phyloP scores from a whole-genome alignment of 2,797 vertebrate genomes.

The Channa striata region DNA sequence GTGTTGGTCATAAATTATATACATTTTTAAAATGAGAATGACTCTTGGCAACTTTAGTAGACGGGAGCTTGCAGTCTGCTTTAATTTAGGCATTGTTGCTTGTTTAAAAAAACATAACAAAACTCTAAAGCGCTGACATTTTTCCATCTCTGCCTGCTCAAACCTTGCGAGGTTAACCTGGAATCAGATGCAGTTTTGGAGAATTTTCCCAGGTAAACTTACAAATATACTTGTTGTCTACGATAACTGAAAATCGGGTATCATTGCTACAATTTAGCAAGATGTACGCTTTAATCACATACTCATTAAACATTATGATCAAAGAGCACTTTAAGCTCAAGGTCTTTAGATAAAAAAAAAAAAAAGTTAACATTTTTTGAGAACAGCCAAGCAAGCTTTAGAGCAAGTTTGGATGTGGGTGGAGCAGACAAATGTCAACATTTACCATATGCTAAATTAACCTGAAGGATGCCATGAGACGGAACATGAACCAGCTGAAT shows the following conservation, averaged over 20 bases:
- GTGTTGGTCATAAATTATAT: too few relatives aligned
- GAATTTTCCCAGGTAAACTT: too few relatives aligned
- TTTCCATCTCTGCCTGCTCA: too few relatives aligned
- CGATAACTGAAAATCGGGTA: not conserved
- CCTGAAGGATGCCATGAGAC: slow-evolving; percentile 32
- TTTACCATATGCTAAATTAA: slow-evolving; percentile 52
- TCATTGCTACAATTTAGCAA: slow-evolving; percentile 47
- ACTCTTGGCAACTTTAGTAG: too few relatives aligned
- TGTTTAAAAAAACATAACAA: too few relatives aligned
- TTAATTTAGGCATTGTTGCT: too few relatives aligned
- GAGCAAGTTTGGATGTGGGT: slow-evolving; percentile 36
- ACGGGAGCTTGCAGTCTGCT: too few relatives aligned
- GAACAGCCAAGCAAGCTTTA: slow-evolving; percentile 22
- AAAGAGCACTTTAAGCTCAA: slow-evolving; percentile 52
- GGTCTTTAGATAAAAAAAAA: slow-evolving; percentile 25
- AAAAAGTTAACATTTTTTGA: slow-evolving; percentile 14
- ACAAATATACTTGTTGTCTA: too few relatives aligned
- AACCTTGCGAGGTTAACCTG: too few relatives aligned
- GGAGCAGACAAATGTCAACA: slow-evolving; percentile 52
- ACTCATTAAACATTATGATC: slow-evolving; percentile 51
- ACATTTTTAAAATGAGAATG: too few relatives aligned
- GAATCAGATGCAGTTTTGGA: too few relatives aligned
- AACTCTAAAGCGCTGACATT: too few relatives aligned
- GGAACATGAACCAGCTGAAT: slow-evolving; percentile 27
- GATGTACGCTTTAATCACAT: slow-evolving; percentile 27